Base-by-base conservation (phyloP, 2,888 invertebrate species). In the Drosophila nigricruria region DNA sequence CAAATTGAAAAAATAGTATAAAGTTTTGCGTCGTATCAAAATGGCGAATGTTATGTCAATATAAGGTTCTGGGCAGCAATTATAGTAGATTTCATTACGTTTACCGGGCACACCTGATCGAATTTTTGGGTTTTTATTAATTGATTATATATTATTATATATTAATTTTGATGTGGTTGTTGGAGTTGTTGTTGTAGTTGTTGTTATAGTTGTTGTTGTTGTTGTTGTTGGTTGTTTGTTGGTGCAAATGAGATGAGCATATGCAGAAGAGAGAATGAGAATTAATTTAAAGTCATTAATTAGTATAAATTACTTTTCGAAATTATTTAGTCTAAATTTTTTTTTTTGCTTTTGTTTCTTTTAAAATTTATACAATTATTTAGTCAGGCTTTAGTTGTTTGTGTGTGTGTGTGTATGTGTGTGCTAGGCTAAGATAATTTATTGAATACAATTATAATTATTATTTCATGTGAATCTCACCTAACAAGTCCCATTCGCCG, bases 1-100 rank as follows among this genome's bases (percentile, higher is more conserved):
- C 93, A 99, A 96, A 95, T 99, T 99, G 95, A 99, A 98, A 95
- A 99, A 99, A 94, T 99, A 99, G 95, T 99, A 99, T 90, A 99
- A 96, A 79, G 99, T 98, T 93, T 99, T 96, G 91, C 99, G 96
- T 91, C 98, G 95, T 93, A 99, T 98, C 93, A 97, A 97, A 92
- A 99, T 97, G 91, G 97, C 97, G 94, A 98, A 99, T 88, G 99
- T 99, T 93, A 99, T 97, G 94, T 99, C 99, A 93, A 98, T 96
- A 94, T 98, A 98, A 89, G 98, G 97, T 94, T 98, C 98, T 88
- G 98, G 98, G 94, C 99, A 99, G 94, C 99, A 99, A 93, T 98
- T 97, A 95, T 98, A 98, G 94, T 96, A 97, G 93, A 97, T 97
- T 94, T 96, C 96, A 94, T 98, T 98, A 93, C 97, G 95, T 94